Evolutionary conservation across 1,140 invertebrate genomes (phyloP).

Genomic region (Planococcus citri): DNA sequence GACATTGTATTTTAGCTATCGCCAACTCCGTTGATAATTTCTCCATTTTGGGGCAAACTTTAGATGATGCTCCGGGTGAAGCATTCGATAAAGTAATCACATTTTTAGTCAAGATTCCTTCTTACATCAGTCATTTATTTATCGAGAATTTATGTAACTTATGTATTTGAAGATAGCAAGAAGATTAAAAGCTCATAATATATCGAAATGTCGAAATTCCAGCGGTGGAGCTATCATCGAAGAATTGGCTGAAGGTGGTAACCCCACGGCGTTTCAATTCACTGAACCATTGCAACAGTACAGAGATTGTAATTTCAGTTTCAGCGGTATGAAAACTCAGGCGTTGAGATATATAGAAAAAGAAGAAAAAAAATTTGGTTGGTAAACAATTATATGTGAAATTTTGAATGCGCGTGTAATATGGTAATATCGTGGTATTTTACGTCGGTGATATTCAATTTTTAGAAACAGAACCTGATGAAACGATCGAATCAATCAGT

Average conservation of each 20-base stretch:
- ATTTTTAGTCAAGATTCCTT: too few relatives aligned
- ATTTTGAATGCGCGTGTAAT: too few relatives aligned
- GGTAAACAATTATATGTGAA: not conserved
- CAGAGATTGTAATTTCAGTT: slow-evolving; percentile 73
- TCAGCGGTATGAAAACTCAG: slow-evolving; percentile 53
- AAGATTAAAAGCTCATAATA: slow-evolving; percentile 66
- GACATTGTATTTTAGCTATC: slow-evolving; percentile 74
- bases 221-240: slow-evolving; percentile 80
- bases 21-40: slow-evolving; percentile 64
- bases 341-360: slow-evolving; percentile 36
- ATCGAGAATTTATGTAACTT: too few relatives aligned
- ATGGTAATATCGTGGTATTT: not conserved
- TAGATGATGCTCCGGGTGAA: slow-evolving; percentile 75
- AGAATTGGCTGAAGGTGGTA: slow-evolving; percentile 50
- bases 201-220: slow-evolving; percentile 55
- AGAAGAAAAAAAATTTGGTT: not conserved
- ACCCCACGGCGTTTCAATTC: slow-evolving; percentile 55
- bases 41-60: slow-evolving; percentile 57
- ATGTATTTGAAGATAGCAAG: slow-evolving; percentile 51
- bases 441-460: not conserved
- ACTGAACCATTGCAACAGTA: slow-evolving; percentile 43
- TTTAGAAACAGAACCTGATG: slow-evolving; percentile 44
- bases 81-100: slow-evolving; percentile 29
- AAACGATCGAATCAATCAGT: slow-evolving; percentile 59
- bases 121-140: not conserved